Base-by-base conservation (phyloP, 2,888 invertebrate genomes). In the Xylophagus ater region DNA sequence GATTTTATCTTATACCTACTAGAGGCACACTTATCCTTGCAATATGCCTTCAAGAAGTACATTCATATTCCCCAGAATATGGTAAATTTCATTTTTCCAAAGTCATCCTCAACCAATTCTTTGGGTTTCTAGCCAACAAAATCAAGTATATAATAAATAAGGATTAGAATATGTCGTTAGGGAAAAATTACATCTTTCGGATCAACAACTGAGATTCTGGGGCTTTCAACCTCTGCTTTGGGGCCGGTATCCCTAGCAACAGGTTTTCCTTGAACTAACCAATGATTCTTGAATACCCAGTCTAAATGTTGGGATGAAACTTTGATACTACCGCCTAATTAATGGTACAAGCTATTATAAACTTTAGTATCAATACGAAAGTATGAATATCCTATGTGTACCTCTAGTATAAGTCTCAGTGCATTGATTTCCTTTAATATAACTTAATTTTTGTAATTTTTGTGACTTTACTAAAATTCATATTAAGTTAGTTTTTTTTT, bases 11-110 rank as follows among this genome's bases (percentile, higher is more conserved):
- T n/a, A n/a, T n/a, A n/a, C n/a, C n/a, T n/a, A n/a, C n/a, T n/a
- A n/a, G n/a, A n/a, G n/a, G n/a, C n/a, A n/a, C n/a, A 80, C 65
- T 64, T 83, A 78, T 1, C 86, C 86, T 66, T 92, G 90, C 2
- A 71, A 59, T 36, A 81, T 53, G 9, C 88, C 90, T 62, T 78
- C 75, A 17, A 84, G 53, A 4, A 85, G 62, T 6, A 81, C 76
- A 61, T 74, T 77, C 23, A 68, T 61, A 49, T 78, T 73, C 38
- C 65, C 67, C 42, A 74, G 73, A 2, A 70, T 65, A 43, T 76
- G n/a, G n/a, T 81, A 77, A 4, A 71, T 67, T 44, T 61, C 65
- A 13, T 71, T 62, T 50, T 81, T 74, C 70, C 77, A 83, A 38
- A 78, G 67, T 2, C 52, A 53, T 80, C 71, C 10, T 68, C 54